phyloP scores from a whole-genome alignment of 1,140 invertebrate genomes.

The Ctenoplectra terminalis region DNA sequence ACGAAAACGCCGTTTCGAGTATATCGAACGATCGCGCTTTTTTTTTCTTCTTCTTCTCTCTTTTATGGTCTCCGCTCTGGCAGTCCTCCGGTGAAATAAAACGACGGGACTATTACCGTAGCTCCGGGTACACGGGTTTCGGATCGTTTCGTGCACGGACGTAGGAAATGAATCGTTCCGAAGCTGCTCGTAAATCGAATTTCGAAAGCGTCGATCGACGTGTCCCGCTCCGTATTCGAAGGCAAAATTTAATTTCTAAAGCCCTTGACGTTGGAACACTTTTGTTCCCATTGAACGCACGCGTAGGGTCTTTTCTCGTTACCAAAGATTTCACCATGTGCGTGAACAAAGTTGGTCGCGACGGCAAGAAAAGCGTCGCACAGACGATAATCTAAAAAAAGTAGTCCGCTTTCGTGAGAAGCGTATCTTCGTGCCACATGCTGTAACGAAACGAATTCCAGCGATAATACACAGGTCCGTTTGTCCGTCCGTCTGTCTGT shows the following conservation, averaged over 20 bases:
- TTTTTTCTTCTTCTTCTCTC: slow-evolving; percentile 8
- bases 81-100: slow-evolving; percentile 45
- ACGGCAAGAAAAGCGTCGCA: slow-evolving; percentile 11
- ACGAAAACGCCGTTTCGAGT: slow-evolving; percentile 35
- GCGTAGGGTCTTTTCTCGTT: neutral
- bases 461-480: neutral
- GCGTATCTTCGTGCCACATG: slow-evolving; percentile 45
- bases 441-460: slow-evolving; percentile 40
- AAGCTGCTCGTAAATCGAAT: slow-evolving; percentile 30
- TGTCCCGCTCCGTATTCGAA: neutral
- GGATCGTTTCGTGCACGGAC: slow-evolving; percentile 40
- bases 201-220: slow-evolving; percentile 6
- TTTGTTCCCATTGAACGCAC: neutral
- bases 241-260: neutral
- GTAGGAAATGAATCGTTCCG: slow-evolving; percentile 34
- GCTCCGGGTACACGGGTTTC: slow-evolving; percentile 1
- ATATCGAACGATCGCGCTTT: slow-evolving; percentile 32
- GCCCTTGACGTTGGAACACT: too few relatives aligned
- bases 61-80: slow-evolving; percentile 31
- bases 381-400: slow-evolving; percentile 51
- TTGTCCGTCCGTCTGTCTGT: slow-evolving; percentile 24
- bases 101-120: slow-evolving; percentile 16
- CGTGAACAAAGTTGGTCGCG: neutral
- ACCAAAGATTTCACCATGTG: neutral
- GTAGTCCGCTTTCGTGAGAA: slow-evolving; percentile 57